Conservation (phyloP, 1,140 invertebrate species). For the Drosophila ogumai region DNA sequence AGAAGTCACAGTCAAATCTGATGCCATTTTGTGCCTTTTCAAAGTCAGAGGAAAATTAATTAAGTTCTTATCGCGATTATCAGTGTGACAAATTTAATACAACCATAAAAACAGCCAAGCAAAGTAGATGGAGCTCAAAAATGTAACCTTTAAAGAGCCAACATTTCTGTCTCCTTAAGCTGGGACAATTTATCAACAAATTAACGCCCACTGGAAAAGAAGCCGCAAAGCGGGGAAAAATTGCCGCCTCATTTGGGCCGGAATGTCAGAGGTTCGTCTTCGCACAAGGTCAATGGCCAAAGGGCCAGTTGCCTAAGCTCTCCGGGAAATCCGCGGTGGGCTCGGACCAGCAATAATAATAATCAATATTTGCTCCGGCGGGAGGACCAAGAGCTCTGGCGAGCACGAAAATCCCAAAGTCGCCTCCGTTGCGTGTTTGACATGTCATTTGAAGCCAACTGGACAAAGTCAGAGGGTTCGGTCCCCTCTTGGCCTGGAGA, state of each 20-base stretch:
- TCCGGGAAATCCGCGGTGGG: conserved; percentile 65
- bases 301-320: conserved; percentile 47
- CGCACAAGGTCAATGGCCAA: conserved; percentile 63
- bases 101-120: conserved; percentile 15
- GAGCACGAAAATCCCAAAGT: conserved; percentile 40
- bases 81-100: conserved; percentile 70
- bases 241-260: conserved; percentile 60
- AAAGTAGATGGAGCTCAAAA: conserved; percentile 4
- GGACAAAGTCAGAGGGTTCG: conserved; percentile 44
- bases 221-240: conserved; percentile 41
- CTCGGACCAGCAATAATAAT: conserved; percentile 66
- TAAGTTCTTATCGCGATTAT: conserved; percentile 62
- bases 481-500: conserved; percentile 6
- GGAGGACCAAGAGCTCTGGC: conserved; percentile 14
- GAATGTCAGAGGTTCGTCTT: conserved; percentile 54
- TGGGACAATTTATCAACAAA: conserved; percentile 66
- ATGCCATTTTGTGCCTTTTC: conserved; percentile 15
- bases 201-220: conserved; percentile 54
- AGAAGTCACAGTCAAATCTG: background rate
- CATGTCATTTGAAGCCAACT: conserved; percentile 70
- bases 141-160: conserved; percentile 26
- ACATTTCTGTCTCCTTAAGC: conserved; percentile 22
- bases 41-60: conserved; percentile 56
- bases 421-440: conserved; percentile 72
- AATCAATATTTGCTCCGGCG: conserved; percentile 69